Evolutionary conservation across 2,888 invertebrate species (phyloP), one percentile per base, ranked within the genome.

Genomic region (Malthinus flaveolus): DNA sequence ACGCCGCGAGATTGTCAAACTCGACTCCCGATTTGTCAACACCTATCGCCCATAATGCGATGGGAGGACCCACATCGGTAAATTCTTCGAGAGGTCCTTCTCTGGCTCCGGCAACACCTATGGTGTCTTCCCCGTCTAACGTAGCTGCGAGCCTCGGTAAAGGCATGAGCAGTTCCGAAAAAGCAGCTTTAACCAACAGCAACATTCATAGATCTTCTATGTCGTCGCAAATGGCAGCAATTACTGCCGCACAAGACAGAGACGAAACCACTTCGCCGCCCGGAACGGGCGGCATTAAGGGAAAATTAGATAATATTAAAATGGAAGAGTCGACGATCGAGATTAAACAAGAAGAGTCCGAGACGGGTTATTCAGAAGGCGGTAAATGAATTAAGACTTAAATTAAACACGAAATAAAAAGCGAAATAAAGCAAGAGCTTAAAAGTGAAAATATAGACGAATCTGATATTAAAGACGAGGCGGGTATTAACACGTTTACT

Each of bases 201-300:
- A 23, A 23, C 23, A 33, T 58, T 9, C 56, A 52, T 11, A 35
- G 82, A 64, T 82, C 84, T 11, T 78, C 78, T 56, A 82, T 87
- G 73, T 87, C 89, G 12, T 87, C 88, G 7, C 88, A 88, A 75
- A 87, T 88, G 85, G 87, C 89, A 9, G 88, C 89, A 3, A 84
- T 89, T 50, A 86, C 85, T 66, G 88, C 88, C 4, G 87, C 88
- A 0, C 82, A 87, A 31, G 87, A 87, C 66, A 83, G 85, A 64
- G 83, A 84, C 67, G 87, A 85, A 62, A 86, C 86, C 35, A 84
- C 85, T 15, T 85, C 86, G 52, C 83, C 84, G 1, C 81, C 84
- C 7, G 80, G 82, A 1, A 78, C 80, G 58, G 82, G 81, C 54
- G 80, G 83, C 11, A 84, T 83, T 61, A 86, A 86, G 71, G 82